Conservation (phyloP, 2,113 vertebrate genomes). For the Syrmaticus mikado region DNA sequence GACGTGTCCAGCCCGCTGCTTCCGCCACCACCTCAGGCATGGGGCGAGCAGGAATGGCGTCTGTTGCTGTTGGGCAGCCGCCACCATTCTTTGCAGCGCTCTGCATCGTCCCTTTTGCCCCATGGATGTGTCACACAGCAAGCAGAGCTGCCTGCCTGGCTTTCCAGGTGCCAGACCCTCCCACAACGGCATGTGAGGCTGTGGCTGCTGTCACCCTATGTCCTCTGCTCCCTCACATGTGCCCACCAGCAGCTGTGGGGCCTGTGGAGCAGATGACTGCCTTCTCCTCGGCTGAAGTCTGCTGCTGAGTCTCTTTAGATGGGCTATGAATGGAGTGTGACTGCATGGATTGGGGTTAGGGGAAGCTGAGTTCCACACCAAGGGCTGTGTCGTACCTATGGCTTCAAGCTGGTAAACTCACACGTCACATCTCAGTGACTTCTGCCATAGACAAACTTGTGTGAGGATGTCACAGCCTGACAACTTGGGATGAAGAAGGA, state of each 20-base stretch:
- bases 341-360: background rate
- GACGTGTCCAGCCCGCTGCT: conserved; percentile 17
- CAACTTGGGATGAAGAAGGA: background rate
- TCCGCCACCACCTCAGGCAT: background rate
- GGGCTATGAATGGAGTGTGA: background rate
- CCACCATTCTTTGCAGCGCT: background rate
- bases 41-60: background rate
- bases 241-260: background rate
- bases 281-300: background rate
- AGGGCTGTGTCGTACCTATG: background rate
- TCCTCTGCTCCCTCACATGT: background rate
- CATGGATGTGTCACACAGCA: rapidly evolving
- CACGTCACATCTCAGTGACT: background rate
- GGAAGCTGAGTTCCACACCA: background rate
- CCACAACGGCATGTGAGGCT: background rate
- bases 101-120: rapidly evolving
- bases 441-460: background rate
- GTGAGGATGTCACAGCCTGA: background rate
- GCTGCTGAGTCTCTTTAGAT: background rate
- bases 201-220: background rate
- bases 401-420: background rate
- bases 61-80: background rate
- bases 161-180: background rate
- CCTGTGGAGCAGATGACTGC: background rate
- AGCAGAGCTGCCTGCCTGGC: background rate